Percentiles rank a stretch among this genome's conserved stretches.
phyloP scores from a whole-genome alignment of 2,113 vertebrate genomes.

The Hoplias malabaricus region DNA sequence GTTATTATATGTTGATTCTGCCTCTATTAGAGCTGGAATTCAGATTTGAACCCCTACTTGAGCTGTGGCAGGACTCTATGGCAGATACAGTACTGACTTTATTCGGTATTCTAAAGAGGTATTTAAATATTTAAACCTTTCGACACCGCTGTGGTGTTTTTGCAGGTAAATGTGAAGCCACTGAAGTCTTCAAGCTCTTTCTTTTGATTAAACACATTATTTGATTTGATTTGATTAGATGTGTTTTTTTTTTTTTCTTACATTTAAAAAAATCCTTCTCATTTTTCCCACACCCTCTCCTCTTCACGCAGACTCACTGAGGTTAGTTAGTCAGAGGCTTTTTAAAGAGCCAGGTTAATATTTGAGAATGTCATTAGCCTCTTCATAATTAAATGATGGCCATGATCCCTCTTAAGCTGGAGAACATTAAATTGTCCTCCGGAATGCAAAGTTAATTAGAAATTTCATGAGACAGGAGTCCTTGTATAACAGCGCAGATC shows the following conservation, averaged over 20 bases:
- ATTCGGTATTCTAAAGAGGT: constrained; percentile 13
- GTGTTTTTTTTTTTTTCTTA: not conserved
- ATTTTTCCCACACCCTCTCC: not conserved
- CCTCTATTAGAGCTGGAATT: constrained; percentile 31
- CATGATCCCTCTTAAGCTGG: constrained; percentile 55
- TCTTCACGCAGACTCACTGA: not conserved
- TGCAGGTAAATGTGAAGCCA: not conserved
- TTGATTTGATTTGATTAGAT: no score
- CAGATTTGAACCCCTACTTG: constrained; percentile 2
- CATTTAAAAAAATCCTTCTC: not conserved
- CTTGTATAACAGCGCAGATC: constrained; percentile 1
- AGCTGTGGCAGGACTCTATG: not conserved
- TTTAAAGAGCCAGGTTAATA: constrained; percentile 45
- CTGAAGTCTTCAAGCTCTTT: no score
- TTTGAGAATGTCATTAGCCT: constrained; percentile 53
- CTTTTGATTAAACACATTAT: no score
- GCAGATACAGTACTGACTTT: not conserved
- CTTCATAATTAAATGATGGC: constrained; percentile 64
- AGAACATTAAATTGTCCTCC: constrained; percentile 61
- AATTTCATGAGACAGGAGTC: constrained; percentile 49
- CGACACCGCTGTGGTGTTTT: not conserved
- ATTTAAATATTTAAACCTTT: constrained; percentile 16
- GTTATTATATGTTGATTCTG: constrained; percentile 22
- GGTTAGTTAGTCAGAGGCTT: constrained; percentile 30
- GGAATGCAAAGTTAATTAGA: constrained; percentile 68